Evolutionary conservation across 2,113 vertebrate species (phyloP).

Genomic region (Sander vitreus): DNA sequence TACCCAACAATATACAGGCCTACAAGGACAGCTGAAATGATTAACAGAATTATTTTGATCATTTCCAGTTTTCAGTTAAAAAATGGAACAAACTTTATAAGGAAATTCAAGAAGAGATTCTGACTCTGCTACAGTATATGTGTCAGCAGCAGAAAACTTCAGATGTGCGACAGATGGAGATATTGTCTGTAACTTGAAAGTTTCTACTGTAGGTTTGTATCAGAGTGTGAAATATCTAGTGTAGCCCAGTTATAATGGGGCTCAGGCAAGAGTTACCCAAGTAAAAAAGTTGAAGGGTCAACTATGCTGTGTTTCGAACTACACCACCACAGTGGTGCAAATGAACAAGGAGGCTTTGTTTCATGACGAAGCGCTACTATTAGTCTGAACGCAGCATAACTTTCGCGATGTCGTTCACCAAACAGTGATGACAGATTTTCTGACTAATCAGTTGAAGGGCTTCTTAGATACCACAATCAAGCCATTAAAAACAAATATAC

Average conservation of each 20-base stretch:
- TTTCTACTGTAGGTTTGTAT: neutral
- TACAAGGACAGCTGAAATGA: too few species aligned
- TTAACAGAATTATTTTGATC: too few species aligned
- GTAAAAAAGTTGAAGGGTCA: neutral
- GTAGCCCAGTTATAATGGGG: neutral
- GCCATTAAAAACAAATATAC: neutral
- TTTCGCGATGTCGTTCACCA: neutral
- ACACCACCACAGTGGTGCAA: neutral
- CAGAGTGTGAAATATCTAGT: neutral
- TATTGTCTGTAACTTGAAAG: neutral
- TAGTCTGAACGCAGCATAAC: neutral
- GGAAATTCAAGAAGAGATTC: slow-evolving; percentile 2
- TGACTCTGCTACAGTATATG: neutral
- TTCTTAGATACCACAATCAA: neutral
- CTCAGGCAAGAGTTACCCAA: neutral
- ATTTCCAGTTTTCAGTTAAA: neutral
- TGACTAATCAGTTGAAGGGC: neutral
- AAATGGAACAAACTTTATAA: slow-evolving; percentile 27
- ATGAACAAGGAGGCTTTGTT: slow-evolving; percentile 1
- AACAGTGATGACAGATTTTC: neutral
- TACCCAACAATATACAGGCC: too few species aligned
- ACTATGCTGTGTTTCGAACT: neutral
- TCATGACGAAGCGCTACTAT: neutral
- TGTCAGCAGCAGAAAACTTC: slow-evolving; percentile 6
- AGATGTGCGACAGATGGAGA: slow-evolving; percentile 2